Base-by-base conservation (phyloP, 2,888 invertebrate genomes). In the Drosophila pegasa region DNA sequence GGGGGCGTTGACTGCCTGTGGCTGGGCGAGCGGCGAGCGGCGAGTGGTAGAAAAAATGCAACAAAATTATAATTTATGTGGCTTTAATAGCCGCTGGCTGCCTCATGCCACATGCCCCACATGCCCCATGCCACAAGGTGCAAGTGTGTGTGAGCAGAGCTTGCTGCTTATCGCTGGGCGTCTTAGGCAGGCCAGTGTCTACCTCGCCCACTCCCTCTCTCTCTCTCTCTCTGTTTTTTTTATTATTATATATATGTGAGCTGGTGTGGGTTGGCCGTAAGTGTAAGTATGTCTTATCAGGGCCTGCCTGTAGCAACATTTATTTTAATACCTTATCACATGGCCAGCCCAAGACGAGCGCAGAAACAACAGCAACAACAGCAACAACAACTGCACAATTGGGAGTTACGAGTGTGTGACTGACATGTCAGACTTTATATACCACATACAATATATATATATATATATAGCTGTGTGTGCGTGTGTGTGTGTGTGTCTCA, bases 41-140 rank as follows among this genome's bases (percentile, higher is more conserved):
- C n/a, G n/a, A 20, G 22, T 31, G 35, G 57, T 40, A 50, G 47
- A 12, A 1, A 62, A 62, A 72, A 71, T 88, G 88, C 85, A 85
- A 78, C 88, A 87, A 89, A 84, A 88, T 89, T 80, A 88, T 88
- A 87, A 88, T 88, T 88, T 88, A 88, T 88, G 88, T 89, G 80
- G 75, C 85, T 89, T 88, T 80, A 87, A 89, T 81, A 83, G 89
- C 87, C 86, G 71, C 64, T 74, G 81, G 78, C 55, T 70, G 56
- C 60, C 50, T 16, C 40, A 48, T 58, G 69, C 55, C 63, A 37
- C 64, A 64, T n/a, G n/a, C n/a, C n/a, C n/a, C n/a, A n/a, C n/a
- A n/a, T 70, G 56, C 60, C 50, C 14, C 40, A 48, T 58, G 69
- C 55, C 63, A 37, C 64, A 64, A 78, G 75, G 63, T 80, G 80